phyloP scores from a whole-genome alignment of 1,140 invertebrate species.

The Hycleus phaleratus region DNA sequence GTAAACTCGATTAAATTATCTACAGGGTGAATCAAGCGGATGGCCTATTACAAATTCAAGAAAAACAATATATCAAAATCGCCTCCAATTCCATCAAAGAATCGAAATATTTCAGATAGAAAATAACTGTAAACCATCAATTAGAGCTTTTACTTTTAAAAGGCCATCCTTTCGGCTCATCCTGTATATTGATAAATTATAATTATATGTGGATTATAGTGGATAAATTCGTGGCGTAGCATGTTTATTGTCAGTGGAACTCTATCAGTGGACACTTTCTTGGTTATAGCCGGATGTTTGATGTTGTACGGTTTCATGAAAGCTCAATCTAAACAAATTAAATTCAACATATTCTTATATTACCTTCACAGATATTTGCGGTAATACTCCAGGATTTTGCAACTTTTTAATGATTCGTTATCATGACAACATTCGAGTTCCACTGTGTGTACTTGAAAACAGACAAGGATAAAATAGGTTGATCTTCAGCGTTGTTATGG shows the following conservation, averaged over 20 bases:
- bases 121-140: too few species aligned
- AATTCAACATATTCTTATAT: slow-evolving; percentile 26
- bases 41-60: too few species aligned
- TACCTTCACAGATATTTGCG: slow-evolving; percentile 29
- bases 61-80: too few species aligned
- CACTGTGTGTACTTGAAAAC: too few species aligned
- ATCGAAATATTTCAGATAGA: background rate
- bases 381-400: background rate
- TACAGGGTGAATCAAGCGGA: background rate
- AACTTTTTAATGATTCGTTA: too few species aligned
- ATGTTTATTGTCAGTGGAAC: slow-evolving; percentile 39
- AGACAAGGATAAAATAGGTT: too few species aligned
- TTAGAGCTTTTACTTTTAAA: too few species aligned
- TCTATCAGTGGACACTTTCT: slow-evolving; percentile 51
- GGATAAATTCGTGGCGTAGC: slow-evolving; percentile 29
- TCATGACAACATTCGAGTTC: too few species aligned
- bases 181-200: too few species aligned
- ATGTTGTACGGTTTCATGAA: slow-evolving; percentile 48
- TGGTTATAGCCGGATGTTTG: slow-evolving; percentile 48
- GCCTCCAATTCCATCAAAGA: background rate
- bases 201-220: slow-evolving; percentile 31
- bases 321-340: slow-evolving; percentile 40
- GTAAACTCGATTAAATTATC: background rate
- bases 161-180: too few species aligned
- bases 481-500: too few species aligned